Conservation (phyloP, 2,888 invertebrate species). For the Gandaritis pyraliata region DNA sequence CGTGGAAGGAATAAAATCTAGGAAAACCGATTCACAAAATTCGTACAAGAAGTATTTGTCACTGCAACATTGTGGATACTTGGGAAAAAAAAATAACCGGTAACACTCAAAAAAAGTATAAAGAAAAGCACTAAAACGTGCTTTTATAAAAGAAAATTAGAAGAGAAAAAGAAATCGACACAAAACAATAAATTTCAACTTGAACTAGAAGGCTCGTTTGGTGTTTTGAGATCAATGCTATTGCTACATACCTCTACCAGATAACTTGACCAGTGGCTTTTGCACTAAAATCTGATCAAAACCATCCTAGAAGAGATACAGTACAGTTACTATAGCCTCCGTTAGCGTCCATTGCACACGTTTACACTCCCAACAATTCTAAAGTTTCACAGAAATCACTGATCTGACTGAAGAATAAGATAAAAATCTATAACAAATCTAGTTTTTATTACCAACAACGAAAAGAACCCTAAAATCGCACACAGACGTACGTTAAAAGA, state of each 20-base stretch:
- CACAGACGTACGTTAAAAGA: no score
- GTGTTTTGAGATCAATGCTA: slow-evolving; percentile 63
- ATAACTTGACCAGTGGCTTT: neutral
- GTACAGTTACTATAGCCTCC: slow-evolving; percentile 23
- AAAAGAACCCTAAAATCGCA: no score
- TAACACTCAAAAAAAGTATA: slow-evolving; percentile 30
- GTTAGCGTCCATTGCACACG: slow-evolving; percentile 29
- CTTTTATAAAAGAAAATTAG: slow-evolving; percentile 39
- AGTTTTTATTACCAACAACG: no score
- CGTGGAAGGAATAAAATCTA: neutral
- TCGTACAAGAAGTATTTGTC: neutral
- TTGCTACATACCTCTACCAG: slow-evolving; percentile 34
- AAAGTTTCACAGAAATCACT: neutral
- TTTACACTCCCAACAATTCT: slow-evolving; percentile 7
- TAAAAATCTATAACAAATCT: no score
- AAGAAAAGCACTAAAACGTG: slow-evolving; percentile 66
- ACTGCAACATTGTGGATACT: slow-evolving; percentile 20
- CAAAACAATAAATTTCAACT: slow-evolving; percentile 25
- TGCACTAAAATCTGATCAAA: neutral
- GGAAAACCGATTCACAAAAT: neutral
- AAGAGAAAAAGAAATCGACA: slow-evolving; percentile 12
- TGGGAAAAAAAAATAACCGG: slow-evolving; percentile 20
- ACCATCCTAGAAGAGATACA: slow-evolving; percentile 11
- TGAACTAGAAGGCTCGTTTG: slow-evolving; percentile 54
- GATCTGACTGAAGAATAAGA: no score